These are phyloP conservation scores for Pedionomus torquatus DNA, from an alignment of 2,113 vertebrate genomes.

Conservation along the genomic window DNA sequence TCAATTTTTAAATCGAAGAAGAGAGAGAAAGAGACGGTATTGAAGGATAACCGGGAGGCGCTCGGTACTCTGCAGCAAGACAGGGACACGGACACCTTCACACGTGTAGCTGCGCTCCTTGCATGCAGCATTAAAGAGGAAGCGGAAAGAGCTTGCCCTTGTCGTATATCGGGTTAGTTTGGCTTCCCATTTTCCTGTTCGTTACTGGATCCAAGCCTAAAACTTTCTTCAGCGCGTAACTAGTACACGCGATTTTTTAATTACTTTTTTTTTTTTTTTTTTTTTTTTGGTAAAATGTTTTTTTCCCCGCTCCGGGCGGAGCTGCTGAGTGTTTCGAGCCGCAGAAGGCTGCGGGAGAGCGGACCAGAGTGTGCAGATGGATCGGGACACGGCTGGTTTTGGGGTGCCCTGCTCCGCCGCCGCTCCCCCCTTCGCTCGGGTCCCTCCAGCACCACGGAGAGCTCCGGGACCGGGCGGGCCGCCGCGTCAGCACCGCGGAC, in stretches of 20 bases:
- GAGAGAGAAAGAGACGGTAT: background rate
- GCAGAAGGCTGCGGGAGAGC: background rate
- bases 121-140: background rate
- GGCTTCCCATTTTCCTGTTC: background rate
- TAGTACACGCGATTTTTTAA: background rate
- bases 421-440: too few species aligned
- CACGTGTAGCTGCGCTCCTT: background rate
- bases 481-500: background rate
- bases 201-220: background rate
- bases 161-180: background rate
- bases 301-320: rapidly evolving
- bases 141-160: background rate
- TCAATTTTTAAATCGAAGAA: background rate
- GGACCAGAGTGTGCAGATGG: background rate
- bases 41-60: background rate
- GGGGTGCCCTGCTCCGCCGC: rapidly evolving
- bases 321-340: background rate
- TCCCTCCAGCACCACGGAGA: background rate
- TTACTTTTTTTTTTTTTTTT: too few species aligned
- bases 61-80: background rate
- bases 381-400: background rate
- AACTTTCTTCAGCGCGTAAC: background rate
- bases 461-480: rapidly evolving
- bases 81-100: background rate
- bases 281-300: background rate